Conservation (phyloP, 2,113 vertebrate species). For the Noturus placidus region DNA sequence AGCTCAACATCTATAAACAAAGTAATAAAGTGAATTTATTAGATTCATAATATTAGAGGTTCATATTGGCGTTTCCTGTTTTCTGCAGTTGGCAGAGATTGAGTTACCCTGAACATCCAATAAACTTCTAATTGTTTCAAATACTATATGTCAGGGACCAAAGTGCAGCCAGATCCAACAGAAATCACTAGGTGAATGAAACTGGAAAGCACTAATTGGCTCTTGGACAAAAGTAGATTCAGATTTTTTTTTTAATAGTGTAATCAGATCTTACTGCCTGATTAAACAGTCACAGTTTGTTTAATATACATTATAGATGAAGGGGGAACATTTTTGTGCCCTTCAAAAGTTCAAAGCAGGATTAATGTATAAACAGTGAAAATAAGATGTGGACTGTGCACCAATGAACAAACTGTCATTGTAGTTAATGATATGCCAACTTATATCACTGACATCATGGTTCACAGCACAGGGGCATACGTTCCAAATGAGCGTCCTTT, state of each 20-base stretch:
- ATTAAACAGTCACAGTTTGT: not conserved
- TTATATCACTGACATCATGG: not conserved
- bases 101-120: not conserved
- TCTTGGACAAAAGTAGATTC: not conserved
- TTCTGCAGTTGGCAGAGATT: not conserved
- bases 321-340: not conserved
- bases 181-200: not conserved
- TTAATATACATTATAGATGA: not conserved
- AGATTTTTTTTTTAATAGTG: not conserved
- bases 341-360: conserved; percentile 15
- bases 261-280: not conserved
- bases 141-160: not conserved
- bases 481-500: not conserved
- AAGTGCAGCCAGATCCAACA: not conserved
- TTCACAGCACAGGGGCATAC: not conserved
- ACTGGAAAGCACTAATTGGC: not conserved
- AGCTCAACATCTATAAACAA: not conserved
- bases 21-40: not conserved
- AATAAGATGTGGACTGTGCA: not conserved
- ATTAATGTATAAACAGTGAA: not conserved
- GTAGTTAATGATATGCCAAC: conserved; percentile 1
- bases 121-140: not conserved
- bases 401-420: not conserved
- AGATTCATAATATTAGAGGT: not conserved
- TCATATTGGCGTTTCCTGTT: not conserved